These are phyloP conservation scores for Chrysolina americana DNA, from an alignment of 2,888 invertebrate genomes.

Conservation along the genomic window DNA sequence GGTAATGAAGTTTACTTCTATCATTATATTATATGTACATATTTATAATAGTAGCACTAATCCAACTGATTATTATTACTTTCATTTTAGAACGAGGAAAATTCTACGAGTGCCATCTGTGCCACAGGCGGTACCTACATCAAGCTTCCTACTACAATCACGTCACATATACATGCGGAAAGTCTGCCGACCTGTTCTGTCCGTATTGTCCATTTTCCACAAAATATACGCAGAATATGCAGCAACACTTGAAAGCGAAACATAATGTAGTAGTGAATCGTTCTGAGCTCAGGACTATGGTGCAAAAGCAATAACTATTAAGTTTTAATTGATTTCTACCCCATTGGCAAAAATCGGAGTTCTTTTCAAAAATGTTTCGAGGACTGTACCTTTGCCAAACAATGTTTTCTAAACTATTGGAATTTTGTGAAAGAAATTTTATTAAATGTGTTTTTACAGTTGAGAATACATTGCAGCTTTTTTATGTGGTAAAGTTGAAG, in stretches of 20 bases:
- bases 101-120: constrained; percentile 50
- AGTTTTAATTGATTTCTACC: too few species aligned
- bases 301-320: constrained; percentile 7
- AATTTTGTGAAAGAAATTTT: too few species aligned
- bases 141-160: constrained; percentile 57
- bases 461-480: too few species aligned
- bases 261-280: constrained; percentile 39
- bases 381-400: too few species aligned
- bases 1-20: too few species aligned
- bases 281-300: constrained; percentile 36
- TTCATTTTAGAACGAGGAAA: constrained; percentile 19
- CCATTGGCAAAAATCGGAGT: too few species aligned
- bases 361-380: too few species aligned
- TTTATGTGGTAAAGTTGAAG: too few species aligned
- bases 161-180: constrained; percentile 67
- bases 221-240: constrained; percentile 53
- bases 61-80: not conserved
- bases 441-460: too few species aligned
- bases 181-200: constrained; percentile 56
- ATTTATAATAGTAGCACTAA: not conserved
- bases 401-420: too few species aligned
- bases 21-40: too few species aligned
- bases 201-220: constrained; percentile 36
- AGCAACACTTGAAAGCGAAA: constrained; percentile 47
- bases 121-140: constrained; percentile 54